Evolutionary conservation across 2,888 invertebrate genomes (phyloP).

Genomic region (Limenitis camilla): DNA sequence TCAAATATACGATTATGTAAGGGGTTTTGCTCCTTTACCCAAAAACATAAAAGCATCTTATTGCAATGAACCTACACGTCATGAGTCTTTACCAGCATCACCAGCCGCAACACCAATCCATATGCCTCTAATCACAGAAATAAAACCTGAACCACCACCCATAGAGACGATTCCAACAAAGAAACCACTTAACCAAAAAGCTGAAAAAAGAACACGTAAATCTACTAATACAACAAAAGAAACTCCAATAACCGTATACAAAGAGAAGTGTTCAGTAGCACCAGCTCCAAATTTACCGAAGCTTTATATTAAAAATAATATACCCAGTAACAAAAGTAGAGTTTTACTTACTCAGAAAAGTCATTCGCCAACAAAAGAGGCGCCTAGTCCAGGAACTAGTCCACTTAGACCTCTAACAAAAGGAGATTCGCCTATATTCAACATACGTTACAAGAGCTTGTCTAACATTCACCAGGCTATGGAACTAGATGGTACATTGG

Average conservation of each 20-base stretch:
- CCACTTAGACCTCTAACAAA: conserved; percentile 73
- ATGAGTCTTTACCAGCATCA: conserved; percentile 73
- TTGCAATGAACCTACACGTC: conserved; percentile 62
- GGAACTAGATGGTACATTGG: conserved; percentile 87
- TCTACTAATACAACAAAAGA: conserved; percentile 76
- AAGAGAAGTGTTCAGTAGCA: conserved; percentile 75
- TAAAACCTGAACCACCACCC: conserved; percentile 91
- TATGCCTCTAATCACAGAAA: conserved; percentile 71
- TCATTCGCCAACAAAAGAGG: conserved; percentile 81
- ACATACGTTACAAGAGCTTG: conserved; percentile 81
- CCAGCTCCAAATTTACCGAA: conserved; percentile 78
- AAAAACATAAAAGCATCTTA: conserved; percentile 83
- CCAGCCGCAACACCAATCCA: conserved; percentile 72
- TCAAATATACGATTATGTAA: conserved; percentile 96
- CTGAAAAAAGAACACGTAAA: conserved; percentile 84
- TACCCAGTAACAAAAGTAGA: conserved; percentile 77
- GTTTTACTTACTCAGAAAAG: conserved; percentile 81
- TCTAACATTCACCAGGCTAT: conserved; percentile 83
- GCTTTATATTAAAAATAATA: conserved; percentile 84
- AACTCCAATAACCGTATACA: conserved; percentile 68
- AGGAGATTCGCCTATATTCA: conserved; percentile 84
- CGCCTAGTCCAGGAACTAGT: conserved; percentile 76
- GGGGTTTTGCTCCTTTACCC: conserved; percentile 93
- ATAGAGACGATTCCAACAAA: conserved; percentile 93
- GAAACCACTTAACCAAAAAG: conserved; percentile 77